A percentile compares a stretch with the other conserved stretches of the same genome.
Conservation (phyloP, 2,888 invertebrate genomes). For the Gastrophysa polygoni region DNA sequence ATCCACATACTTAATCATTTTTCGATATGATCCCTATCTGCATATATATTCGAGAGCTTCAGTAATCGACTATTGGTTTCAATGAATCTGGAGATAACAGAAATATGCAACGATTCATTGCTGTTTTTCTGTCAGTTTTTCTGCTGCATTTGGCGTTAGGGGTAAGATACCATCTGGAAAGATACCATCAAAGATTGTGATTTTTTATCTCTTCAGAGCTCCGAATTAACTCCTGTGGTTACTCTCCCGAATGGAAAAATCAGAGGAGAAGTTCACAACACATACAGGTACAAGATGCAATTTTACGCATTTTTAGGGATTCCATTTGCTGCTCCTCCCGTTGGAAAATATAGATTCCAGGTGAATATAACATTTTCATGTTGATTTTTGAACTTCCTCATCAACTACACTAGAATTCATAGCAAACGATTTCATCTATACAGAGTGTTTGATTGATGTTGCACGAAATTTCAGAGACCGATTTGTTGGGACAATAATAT, state of each 20-base stretch:
- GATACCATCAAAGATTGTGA: not conserved
- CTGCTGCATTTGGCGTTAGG: not conserved
- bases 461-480: no score
- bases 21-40: no score
- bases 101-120: not conserved
- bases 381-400: no score
- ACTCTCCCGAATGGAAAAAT: slow-evolving; percentile 34
- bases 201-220: not conserved
- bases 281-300: slow-evolving; percentile 9
- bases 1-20: no score
- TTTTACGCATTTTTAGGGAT: slow-evolving; percentile 41
- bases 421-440: no score
- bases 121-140: not conserved
- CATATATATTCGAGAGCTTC: no score
- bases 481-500: no score
- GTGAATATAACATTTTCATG: slow-evolving; percentile 21
- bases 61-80: no score
- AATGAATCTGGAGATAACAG: not conserved
- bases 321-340: slow-evolving; percentile 42
- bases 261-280: slow-evolving; percentile 23
- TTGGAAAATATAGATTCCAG: slow-evolving; percentile 42
- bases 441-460: no score
- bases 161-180: not conserved
- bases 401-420: no score
- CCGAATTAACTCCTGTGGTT: slow-evolving; percentile 11